Evolutionary conservation across 2,113 vertebrate genomes (phyloP), one percentile per base, ranked within the genome.

Genomic region (Triplophysa dalaica): DNA sequence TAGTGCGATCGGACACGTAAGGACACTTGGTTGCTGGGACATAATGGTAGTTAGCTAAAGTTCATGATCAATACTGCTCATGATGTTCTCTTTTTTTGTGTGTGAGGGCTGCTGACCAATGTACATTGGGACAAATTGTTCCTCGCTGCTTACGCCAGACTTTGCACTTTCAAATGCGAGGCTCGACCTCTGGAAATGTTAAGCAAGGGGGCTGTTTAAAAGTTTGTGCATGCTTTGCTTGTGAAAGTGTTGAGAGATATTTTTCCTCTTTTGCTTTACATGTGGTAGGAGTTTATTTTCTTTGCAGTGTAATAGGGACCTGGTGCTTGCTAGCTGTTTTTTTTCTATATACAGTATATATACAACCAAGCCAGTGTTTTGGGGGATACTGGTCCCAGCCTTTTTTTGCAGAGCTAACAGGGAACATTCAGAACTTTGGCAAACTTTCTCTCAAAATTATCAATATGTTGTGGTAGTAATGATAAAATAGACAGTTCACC

Each of bases 51-150:
- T 19, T 8, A 14, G 54, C 73, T 61, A 56, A 73, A 61, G 63
- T 61, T 45, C 24, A 63, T 21, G 38, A 14, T 77, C 69, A 33
- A 41, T 33, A 64, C 65, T 8, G 19, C 75, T 75, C 43, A 22
- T 72, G 75, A 75, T 33, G 22, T 13, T 13, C 43, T 58, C 79
- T 61, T 78, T 54, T 21, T 17, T 74, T 43, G 19, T 67, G 41
- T 83, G 67, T 78, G 21, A n/a, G 60, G 29, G 64, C 33, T 81
- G 80, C 56, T 50, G 68, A 29, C 75, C 72, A 64, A 64, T 87
- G 87, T 88, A 87, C 87, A 64, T 89, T 87, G 84, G 88, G 84
- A 91, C 85, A 87, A 65, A 89, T 88, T 90, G 90, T 85, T 82
- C 52, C 45, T 63, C 33, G 21, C n/a, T 75, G 62, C 64, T 77